phyloP scores from a whole-genome alignment of 2,888 invertebrate species.

The Ochlodes sylvanus region DNA sequence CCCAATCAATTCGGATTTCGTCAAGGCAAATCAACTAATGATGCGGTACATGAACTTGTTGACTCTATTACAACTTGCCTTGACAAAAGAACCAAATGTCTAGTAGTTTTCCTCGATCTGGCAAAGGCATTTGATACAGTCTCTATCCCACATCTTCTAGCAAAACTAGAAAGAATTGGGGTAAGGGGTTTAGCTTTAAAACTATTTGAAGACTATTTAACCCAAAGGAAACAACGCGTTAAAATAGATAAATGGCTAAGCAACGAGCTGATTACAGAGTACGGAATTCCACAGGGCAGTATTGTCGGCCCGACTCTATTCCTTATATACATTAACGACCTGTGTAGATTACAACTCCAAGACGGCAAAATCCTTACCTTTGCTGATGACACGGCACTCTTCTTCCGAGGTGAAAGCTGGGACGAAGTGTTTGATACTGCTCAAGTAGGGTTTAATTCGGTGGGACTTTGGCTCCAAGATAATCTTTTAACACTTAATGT shows the following conservation, averaged over 20 bases:
- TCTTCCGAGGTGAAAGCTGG: conserved; percentile 12
- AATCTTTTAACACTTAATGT: conserved; percentile 9
- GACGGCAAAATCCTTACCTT: conserved; percentile 21
- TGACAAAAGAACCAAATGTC: conserved; percentile 20
- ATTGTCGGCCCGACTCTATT: too few relatives aligned
- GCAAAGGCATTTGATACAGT: too few relatives aligned
- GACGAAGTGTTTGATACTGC: conserved; percentile 9
- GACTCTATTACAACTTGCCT: background rate
- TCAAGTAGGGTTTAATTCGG: background rate
- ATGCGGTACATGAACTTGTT: conserved; percentile 8
- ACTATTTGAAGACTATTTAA: conserved; percentile 30
- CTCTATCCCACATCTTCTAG: conserved; percentile 12
- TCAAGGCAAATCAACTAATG: conserved; percentile 17
- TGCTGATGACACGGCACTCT: conserved; percentile 35
- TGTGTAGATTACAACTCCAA: conserved; percentile 8
- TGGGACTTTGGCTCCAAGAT: background rate
- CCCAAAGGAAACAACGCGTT: too few relatives aligned
- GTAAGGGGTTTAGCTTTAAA: background rate
- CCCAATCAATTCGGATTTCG: too few relatives aligned
- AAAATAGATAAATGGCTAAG: too few relatives aligned
- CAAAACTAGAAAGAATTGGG: conserved; percentile 11
- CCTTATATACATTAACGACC: too few relatives aligned
- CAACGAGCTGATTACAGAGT: too few relatives aligned
- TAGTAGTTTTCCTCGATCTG: conserved; percentile 22
- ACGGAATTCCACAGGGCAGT: too few relatives aligned